phyloP scores from a whole-genome alignment of 2,113 vertebrate species.

The Motacilla tschutschensis region DNA sequence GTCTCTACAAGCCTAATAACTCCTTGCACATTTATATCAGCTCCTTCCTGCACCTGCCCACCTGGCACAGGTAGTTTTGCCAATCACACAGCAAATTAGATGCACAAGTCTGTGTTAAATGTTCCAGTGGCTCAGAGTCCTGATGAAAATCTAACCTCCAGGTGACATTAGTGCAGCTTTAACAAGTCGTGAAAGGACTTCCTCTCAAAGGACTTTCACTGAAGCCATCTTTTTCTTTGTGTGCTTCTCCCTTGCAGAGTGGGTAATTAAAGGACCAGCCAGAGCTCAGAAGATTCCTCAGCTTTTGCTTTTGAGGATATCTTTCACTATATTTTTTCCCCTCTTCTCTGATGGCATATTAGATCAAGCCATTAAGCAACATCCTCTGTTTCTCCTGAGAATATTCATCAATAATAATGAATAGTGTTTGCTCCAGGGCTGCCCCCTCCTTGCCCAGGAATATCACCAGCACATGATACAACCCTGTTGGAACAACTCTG shows the following conservation, averaged over 20 bases:
- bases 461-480: not conserved
- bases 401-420: slow-evolving; percentile 54
- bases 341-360: slow-evolving; percentile 22
- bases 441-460: slow-evolving; percentile 32
- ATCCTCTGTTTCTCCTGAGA: slow-evolving; percentile 52
- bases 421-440: slow-evolving; percentile 13
- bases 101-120: not conserved
- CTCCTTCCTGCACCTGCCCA: not conserved
- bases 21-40: not conserved
- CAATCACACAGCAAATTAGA: not conserved
- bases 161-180: slow-evolving; percentile 16
- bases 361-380: slow-evolving; percentile 58
- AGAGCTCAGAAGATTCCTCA: slow-evolving; percentile 23
- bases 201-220: slow-evolving; percentile 33
- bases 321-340: slow-evolving; percentile 11
- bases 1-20: not conserved
- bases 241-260: not conserved
- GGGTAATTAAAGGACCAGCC: slow-evolving; percentile 52
- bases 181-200: slow-evolving; percentile 8
- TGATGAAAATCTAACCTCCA: not conserved
- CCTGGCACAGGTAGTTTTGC: not conserved
- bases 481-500: not conserved
- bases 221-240: slow-evolving; percentile 29
- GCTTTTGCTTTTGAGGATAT: slow-evolving; percentile 3
- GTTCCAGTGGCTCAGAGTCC: not conserved